Percentiles rank a stretch among this genome's conserved stretches.
These are phyloP conservation scores for Epinephelus fuscoguttatus DNA, from an alignment of 2,113 vertebrate species.

Conservation along the genomic window DNA sequence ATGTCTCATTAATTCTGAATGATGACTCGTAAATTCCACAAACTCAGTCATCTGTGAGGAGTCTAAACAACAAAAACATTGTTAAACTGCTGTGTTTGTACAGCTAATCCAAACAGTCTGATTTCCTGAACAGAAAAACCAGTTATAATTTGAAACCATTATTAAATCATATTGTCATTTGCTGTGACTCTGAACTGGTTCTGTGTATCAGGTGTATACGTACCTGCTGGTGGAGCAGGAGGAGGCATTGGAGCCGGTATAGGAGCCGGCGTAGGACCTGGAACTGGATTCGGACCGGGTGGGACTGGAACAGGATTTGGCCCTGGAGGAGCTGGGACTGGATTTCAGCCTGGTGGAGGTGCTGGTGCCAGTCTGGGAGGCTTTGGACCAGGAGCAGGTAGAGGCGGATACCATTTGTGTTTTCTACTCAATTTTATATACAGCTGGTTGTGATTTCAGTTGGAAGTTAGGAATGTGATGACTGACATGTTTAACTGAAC, in stretches of 20 bases:
- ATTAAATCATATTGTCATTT: not conserved
- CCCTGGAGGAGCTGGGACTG: constrained; percentile 65
- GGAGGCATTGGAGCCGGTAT: constrained; percentile 63
- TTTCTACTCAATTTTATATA: not conserved
- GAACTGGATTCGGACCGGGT: constrained; percentile 61
- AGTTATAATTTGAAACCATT: not conserved
- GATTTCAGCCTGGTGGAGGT: constrained; percentile 63
- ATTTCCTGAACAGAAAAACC: not conserved
- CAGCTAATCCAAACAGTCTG: not conserved
- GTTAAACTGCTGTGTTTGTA: constrained; percentile 10
- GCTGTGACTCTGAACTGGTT: not conserved
- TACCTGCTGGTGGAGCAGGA: constrained; percentile 79
- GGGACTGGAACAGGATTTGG: constrained; percentile 65
- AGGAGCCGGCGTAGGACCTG: constrained; percentile 64
- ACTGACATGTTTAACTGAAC: not conserved
- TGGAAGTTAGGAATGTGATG: not conserved
- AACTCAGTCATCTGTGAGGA: constrained; percentile 26
- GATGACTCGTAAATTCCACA: constrained; percentile 57
- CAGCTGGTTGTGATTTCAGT: not conserved
- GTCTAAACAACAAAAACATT: constrained; percentile 22
- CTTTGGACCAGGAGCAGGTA: constrained; percentile 63
- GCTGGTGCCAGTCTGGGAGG: constrained; percentile 64
- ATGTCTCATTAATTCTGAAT: constrained; percentile 17
- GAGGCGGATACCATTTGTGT: constrained; percentile 38
- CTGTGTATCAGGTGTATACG: constrained; percentile 76